These are phyloP conservation scores for Heteromormyrus szaboi DNA, from an alignment of 2,797 vertebrate genomes.

Conservation along the genomic window DNA sequence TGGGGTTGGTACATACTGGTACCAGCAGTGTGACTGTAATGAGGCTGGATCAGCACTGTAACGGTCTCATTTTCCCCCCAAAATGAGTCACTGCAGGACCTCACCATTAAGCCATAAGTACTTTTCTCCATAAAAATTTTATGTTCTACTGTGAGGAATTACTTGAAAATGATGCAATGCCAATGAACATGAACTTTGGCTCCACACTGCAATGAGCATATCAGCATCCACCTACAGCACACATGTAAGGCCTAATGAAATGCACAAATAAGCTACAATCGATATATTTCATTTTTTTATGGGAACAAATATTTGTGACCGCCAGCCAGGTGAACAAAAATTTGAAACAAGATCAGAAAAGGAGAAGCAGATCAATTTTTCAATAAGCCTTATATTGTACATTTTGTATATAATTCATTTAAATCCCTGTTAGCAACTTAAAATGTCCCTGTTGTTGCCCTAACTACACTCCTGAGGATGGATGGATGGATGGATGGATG, in stretches of 20 bases:
- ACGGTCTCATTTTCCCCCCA: neutral
- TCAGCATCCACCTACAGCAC: neutral
- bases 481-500: neutral
- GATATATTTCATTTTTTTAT: neutral
- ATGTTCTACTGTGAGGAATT: constrained; percentile 17
- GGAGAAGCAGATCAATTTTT: neutral
- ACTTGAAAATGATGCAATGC: constrained; percentile 15
- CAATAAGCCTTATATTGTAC: neutral
- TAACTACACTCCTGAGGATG: neutral
- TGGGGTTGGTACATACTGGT: neutral
- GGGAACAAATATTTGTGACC: neutral
- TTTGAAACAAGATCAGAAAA: neutral
- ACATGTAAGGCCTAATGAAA: neutral
- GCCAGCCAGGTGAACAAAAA: neutral
- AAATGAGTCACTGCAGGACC: neutral
- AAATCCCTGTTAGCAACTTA: neutral
- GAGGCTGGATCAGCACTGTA: neutral
- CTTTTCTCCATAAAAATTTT: neutral
- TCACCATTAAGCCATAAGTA: neutral
- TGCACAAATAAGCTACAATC: neutral
- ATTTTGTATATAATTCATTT: neutral
- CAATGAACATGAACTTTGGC: neutral
- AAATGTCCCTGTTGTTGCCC: neutral
- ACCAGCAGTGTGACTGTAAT: neutral
- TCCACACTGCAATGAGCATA: neutral